phyloP scores from a whole-genome alignment of 2,113 vertebrate species.

The Misgurnus anguillicaudatus region DNA sequence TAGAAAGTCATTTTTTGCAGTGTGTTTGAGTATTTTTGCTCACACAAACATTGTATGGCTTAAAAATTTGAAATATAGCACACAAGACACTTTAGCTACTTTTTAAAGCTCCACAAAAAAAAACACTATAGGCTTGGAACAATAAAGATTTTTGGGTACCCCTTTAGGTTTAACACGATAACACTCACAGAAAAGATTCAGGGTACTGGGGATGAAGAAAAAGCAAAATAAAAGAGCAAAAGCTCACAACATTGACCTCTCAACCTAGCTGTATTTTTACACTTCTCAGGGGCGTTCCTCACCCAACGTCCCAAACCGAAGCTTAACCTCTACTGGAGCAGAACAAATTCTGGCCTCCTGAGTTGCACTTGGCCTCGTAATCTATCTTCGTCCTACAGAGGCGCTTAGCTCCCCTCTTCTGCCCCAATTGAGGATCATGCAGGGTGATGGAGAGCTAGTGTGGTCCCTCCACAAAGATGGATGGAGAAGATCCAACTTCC shows the following conservation, averaged over 20 bases:
- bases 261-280: slow-evolving; percentile 46
- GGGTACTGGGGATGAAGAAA: too few species aligned
- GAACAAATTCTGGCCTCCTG: slow-evolving; percentile 56
- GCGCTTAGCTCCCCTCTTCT: slow-evolving; percentile 42
- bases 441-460: slow-evolving; percentile 19
- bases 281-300: slow-evolving; percentile 32
- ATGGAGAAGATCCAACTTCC: slow-evolving; percentile 33
- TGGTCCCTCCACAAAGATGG: slow-evolving; percentile 35
- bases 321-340: slow-evolving; percentile 55
- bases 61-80: too few species aligned
- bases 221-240: slow-evolving; percentile 11
- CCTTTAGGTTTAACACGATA: too few species aligned
- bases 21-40: too few species aligned
- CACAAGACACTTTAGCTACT: too few species aligned
- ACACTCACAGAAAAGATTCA: too few species aligned
- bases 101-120: too few species aligned
- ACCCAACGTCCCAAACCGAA: slow-evolving; percentile 27
- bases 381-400: slow-evolving; percentile 55
- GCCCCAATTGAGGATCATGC: slow-evolving; percentile 46
- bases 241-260: slow-evolving; percentile 41
- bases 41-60: too few species aligned
- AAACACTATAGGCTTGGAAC: too few species aligned
- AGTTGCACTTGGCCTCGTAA: slow-evolving; percentile 49
- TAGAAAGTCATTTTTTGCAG: too few species aligned
- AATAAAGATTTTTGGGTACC: too few species aligned